Conservation (phyloP, 2,113 vertebrate genomes). For the Microtus oregoni region DNA sequence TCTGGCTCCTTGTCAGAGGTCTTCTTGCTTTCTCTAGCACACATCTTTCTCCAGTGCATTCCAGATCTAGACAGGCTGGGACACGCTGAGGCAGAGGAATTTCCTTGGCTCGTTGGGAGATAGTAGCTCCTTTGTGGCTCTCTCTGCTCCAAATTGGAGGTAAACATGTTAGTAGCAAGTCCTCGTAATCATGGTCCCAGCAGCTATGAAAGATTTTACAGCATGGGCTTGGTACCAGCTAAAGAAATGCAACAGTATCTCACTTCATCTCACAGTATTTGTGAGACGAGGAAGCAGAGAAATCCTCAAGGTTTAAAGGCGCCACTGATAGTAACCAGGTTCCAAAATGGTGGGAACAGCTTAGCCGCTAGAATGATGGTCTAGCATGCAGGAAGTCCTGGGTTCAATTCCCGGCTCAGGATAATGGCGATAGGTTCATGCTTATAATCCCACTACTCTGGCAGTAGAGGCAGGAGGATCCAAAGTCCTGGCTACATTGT, state of each 20-base stretch:
- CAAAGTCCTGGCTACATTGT: background rate
- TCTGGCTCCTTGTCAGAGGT: constrained; percentile 14
- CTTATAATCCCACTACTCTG: background rate
- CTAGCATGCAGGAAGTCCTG: background rate
- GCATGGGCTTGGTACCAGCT: background rate
- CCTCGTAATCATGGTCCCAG: background rate
- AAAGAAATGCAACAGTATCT: constrained; percentile 12
- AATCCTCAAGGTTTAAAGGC: constrained; percentile 7
- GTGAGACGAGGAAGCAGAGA: constrained; percentile 4
- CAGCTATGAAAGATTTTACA: background rate
- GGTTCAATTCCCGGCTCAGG: background rate
- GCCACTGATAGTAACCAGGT: background rate
- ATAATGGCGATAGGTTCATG: background rate
- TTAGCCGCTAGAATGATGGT: background rate
- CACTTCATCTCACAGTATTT: constrained; percentile 5
- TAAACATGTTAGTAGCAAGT: background rate
- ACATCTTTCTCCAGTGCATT: background rate
- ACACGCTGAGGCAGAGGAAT: background rate
- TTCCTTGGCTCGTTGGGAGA: constrained; percentile 36
- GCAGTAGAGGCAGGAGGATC: background rate
- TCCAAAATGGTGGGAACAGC: background rate
- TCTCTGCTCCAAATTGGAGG: background rate
- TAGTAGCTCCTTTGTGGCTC: background rate
- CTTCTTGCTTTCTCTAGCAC: background rate
- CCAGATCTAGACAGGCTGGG: background rate